Conservation (phyloP, 2,113 vertebrate species). For the Macroglossus sobrinus region DNA sequence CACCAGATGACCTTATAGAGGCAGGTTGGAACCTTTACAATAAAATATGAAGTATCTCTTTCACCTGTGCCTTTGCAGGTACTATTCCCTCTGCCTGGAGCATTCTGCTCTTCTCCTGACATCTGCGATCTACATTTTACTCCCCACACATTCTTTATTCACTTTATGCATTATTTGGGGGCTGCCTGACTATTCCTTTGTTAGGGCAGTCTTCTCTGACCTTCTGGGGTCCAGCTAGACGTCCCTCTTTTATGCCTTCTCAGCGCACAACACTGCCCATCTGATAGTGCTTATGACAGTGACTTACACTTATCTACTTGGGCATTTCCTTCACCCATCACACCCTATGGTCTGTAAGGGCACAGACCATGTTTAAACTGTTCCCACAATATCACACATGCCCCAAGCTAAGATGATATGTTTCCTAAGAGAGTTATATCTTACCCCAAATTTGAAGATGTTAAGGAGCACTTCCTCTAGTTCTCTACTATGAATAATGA, state of each 20-base stretch:
- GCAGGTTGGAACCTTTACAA: not conserved
- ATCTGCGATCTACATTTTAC: not conserved
- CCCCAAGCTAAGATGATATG: not conserved
- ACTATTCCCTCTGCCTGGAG: not conserved
- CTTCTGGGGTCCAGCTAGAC: not conserved
- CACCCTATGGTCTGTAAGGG: not conserved
- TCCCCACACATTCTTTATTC: not conserved
- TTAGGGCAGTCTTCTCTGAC: not conserved
- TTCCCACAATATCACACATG: not conserved
- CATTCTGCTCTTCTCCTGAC: not conserved
- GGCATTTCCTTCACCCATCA: not conserved
- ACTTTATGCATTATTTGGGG: not conserved
- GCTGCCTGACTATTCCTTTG: not conserved
- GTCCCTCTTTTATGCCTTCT: not conserved
- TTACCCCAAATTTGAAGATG: not conserved
- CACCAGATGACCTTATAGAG: not conserved
- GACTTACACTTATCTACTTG: not conserved
- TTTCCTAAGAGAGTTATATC: not conserved
- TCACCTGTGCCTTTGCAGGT: not conserved
- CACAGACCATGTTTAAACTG: not conserved
- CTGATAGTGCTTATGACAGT: not conserved
- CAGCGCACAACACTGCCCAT: fast-evolving
- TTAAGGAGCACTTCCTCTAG: not conserved
- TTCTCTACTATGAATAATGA: not conserved
- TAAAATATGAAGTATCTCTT: not conserved